Evolutionary conservation across 2,888 invertebrate species (phyloP).

Genomic region (Metallyticus violacea): DNA sequence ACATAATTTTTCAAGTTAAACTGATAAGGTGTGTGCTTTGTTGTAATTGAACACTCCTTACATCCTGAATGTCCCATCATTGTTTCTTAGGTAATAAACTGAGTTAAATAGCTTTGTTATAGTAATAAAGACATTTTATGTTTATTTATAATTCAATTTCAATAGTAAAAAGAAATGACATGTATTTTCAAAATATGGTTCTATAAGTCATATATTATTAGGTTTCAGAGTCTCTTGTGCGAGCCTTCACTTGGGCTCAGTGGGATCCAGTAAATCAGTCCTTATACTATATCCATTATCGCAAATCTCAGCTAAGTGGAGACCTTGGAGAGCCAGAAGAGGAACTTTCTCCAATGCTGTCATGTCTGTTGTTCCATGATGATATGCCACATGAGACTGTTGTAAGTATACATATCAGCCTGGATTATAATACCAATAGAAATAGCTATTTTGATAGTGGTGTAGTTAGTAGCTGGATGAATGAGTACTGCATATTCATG

Average conservation of each 20-base stretch:
- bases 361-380: constrained; percentile 83
- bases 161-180: neutral
- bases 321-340: constrained; percentile 61
- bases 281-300: constrained; percentile 79
- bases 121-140: too few relatives aligned
- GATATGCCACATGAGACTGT: constrained; percentile 85
- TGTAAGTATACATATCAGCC: constrained; percentile 52
- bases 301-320: constrained; percentile 65
- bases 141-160: too few relatives aligned
- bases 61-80: too few relatives aligned
- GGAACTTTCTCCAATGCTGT: constrained; percentile 69
- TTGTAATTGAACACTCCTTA: too few relatives aligned
- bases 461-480: too few relatives aligned
- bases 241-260: constrained; percentile 80
- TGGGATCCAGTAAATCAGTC: constrained; percentile 80
- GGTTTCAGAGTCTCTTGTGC: constrained; percentile 53
- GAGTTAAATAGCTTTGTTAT: too few relatives aligned
- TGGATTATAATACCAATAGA: too few relatives aligned
- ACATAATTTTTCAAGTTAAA: too few relatives aligned
- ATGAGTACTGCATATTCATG: too few relatives aligned
- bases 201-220: neutral
- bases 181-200: neutral
- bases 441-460: too few relatives aligned
- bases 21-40: too few relatives aligned
- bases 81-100: too few relatives aligned